phyloP scores from a whole-genome alignment of 2,113 vertebrate genomes.

The Xiphophorus couchianus region DNA sequence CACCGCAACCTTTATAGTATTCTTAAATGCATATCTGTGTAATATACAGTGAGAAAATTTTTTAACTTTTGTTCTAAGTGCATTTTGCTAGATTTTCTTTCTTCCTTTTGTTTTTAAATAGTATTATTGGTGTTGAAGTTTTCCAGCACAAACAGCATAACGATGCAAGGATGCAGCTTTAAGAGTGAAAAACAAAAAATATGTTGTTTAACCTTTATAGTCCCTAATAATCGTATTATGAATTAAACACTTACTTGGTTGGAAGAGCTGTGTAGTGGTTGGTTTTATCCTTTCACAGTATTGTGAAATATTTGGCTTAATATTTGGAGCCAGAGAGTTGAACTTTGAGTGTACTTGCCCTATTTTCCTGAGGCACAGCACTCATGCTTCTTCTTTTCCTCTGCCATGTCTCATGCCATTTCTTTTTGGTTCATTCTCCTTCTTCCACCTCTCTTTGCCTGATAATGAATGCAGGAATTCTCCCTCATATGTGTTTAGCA shows the following conservation, averaged over 20 bases:
- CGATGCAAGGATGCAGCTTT: background rate
- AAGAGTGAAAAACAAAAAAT: background rate
- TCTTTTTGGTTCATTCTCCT: slow-evolving; percentile 37
- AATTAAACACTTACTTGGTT: background rate
- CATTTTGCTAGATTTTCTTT: background rate
- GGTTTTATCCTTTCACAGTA: slow-evolving; percentile 10
- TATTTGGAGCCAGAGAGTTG: slow-evolving; percentile 21
- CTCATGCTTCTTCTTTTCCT: slow-evolving; percentile 31
- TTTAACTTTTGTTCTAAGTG: background rate
- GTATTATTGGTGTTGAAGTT: background rate
- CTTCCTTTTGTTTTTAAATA: background rate
- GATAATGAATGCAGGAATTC: slow-evolving; percentile 70
- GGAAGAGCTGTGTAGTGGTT: background rate
- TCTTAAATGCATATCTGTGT: background rate
- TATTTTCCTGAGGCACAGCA: slow-evolving; percentile 40
- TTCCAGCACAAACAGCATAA: background rate
- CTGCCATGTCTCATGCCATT: slow-evolving; percentile 29
- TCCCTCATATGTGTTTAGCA: slow-evolving; percentile 73
- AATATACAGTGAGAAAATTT: background rate
- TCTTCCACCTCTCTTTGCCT: slow-evolving; percentile 23
- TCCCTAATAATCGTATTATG: background rate
- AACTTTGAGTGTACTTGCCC: slow-evolving; percentile 30
- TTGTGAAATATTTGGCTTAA: slow-evolving; percentile 32
- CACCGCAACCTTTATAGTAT: background rate
- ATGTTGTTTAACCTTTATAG: background rate